Conservation (phyloP, 1,140 invertebrate species). For the Tribolium madens region DNA sequence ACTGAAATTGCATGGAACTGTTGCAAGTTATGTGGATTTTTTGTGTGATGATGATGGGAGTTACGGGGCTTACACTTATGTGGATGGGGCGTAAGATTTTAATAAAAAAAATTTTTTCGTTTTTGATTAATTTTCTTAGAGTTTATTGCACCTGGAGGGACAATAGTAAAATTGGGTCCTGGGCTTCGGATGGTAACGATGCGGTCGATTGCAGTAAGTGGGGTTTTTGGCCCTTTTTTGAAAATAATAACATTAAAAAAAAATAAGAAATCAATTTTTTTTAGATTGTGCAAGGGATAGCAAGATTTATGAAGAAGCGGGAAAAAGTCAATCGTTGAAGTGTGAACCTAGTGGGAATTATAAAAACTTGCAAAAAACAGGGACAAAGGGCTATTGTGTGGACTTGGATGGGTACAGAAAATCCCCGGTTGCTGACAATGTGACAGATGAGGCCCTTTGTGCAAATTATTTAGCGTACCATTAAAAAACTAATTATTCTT, state of each 20-base stretch:
- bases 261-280: slow-evolving; percentile 41
- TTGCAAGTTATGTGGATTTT: slow-evolving; percentile 64
- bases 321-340: slow-evolving; percentile 64
- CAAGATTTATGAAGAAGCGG: slow-evolving; percentile 66
- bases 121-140: slow-evolving; percentile 62
- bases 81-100: slow-evolving; percentile 67
- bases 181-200: slow-evolving; percentile 61
- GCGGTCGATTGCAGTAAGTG: slow-evolving; percentile 71
- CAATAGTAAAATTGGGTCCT: slow-evolving; percentile 67
- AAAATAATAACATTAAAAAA: too few relatives aligned
- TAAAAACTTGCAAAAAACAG: slow-evolving; percentile 64
- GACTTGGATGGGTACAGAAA: slow-evolving; percentile 69
- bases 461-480: background rate
- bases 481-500: background rate
- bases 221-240: slow-evolving; percentile 1
- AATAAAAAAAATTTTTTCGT: background rate
- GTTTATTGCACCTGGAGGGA: slow-evolving; percentile 70
- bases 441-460: slow-evolving; percentile 19
- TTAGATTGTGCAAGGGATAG: slow-evolving; percentile 71
- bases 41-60: slow-evolving; percentile 73
- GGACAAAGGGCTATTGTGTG: slow-evolving; percentile 67
- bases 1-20: slow-evolving; percentile 68
- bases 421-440: slow-evolving; percentile 27
- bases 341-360: slow-evolving; percentile 70
- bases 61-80: slow-evolving; percentile 69